phyloP scores from a whole-genome alignment of 2,797 vertebrate genomes.

The Monodelphis domestica region DNA sequence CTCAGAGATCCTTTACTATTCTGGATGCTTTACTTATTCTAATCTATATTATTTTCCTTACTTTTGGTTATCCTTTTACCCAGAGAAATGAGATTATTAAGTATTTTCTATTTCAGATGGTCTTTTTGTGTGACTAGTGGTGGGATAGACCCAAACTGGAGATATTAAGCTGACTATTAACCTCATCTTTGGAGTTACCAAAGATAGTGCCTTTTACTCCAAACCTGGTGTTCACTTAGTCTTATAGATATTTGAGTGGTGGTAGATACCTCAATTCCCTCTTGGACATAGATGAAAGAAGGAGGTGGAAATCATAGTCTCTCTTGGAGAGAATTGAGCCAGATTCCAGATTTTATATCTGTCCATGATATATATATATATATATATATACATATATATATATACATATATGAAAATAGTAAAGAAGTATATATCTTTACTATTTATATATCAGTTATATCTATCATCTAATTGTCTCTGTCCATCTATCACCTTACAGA shows the following conservation, averaged over 20 bases:
- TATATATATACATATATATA: too few species aligned
- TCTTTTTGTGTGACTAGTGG: background rate
- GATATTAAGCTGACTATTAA: background rate
- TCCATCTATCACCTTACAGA: background rate
- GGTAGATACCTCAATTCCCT: background rate
- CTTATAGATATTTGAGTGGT: background rate
- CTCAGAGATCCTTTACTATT: background rate
- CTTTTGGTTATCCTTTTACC: background rate
- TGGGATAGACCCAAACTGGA: background rate
- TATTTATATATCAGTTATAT: background rate
- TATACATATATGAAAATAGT: too few species aligned
- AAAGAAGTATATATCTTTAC: background rate
- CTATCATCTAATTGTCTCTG: too few species aligned
- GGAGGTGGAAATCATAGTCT: background rate
- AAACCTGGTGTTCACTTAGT: background rate
- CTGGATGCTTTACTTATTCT: background rate
- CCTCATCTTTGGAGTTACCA: background rate
- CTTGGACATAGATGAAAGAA: background rate
- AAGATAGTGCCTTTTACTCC: background rate
- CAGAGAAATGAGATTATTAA: background rate
- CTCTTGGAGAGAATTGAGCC: background rate
- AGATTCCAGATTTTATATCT: background rate
- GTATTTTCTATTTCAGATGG: background rate
- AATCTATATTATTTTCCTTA: background rate
- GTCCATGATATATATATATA: background rate